phyloP scores from a whole-genome alignment of 2,888 invertebrate species.

The Parnassius glacialis region DNA sequence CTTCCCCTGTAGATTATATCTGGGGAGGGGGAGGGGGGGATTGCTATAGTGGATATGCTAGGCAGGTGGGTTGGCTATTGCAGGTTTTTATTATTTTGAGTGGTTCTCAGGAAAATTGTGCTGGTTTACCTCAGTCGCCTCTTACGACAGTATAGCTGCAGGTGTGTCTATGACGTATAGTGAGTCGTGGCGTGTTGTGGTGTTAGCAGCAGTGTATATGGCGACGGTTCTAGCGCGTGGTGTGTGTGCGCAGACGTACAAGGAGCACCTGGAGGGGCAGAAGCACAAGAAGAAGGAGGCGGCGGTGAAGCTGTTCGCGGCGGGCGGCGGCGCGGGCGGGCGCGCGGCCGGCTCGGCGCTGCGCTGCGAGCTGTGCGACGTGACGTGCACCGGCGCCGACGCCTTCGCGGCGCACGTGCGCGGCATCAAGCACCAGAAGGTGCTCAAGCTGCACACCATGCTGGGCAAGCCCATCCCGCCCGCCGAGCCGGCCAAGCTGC shows the following conservation, averaged over 20 bases:
- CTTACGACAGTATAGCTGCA: too few species aligned
- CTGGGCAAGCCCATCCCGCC: conserved; percentile 98
- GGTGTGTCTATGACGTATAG: too few species aligned
- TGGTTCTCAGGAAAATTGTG: too few species aligned
- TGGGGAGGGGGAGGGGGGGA: too few species aligned
- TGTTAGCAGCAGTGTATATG: too few species aligned
- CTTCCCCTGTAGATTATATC: too few species aligned
- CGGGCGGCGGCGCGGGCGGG: conserved; percentile 57
- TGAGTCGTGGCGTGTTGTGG: too few species aligned
- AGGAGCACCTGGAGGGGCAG: conserved; percentile 98
- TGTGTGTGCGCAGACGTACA: conserved; percentile 58
- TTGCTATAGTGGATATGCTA: too few species aligned
- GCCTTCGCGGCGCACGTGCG: conserved; percentile 99
- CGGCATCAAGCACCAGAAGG: conserved; percentile 99
- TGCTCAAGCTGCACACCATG: conserved; percentile 97
- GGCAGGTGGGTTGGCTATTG: too few species aligned
- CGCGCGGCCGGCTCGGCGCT: conserved; percentile 78
- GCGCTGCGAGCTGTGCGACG: conserved; percentile 98
- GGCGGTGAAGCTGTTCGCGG: conserved; percentile 83
- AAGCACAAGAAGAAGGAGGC: conserved; percentile 99
- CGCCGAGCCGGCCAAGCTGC: conserved; percentile 94
- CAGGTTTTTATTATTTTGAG: too few species aligned
- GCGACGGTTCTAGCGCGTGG: too few species aligned
- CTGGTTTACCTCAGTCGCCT: too few species aligned
- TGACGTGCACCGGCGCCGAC: conserved; percentile 98